Conservation (phyloP, 1,140 invertebrate species). For the Conus ventricosus region DNA sequence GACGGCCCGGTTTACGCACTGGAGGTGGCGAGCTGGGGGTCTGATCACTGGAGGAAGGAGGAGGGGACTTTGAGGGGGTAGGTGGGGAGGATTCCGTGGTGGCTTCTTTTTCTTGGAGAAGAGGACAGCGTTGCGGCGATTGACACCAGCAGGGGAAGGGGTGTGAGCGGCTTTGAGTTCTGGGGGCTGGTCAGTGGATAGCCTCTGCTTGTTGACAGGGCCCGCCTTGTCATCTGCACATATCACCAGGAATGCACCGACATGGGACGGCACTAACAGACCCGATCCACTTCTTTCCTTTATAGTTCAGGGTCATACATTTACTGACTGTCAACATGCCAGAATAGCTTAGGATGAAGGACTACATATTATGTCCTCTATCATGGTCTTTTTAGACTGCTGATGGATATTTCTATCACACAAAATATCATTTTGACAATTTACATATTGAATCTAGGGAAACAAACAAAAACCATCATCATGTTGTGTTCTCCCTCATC, state of each 20-base stretch:
- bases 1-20: slow-evolving; percentile 56
- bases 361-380: too few relatives aligned
- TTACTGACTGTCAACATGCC: too few relatives aligned
- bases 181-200: slow-evolving; percentile 41
- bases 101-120: slow-evolving; percentile 84
- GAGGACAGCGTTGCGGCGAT: slow-evolving; percentile 87
- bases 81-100: slow-evolving; percentile 35
- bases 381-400: too few relatives aligned
- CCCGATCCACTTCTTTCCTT: too few relatives aligned
- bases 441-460: too few relatives aligned
- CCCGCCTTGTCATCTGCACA: slow-evolving; percentile 40
- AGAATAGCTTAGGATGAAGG: too few relatives aligned
- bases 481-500: too few relatives aligned
- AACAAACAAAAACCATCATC: too few relatives aligned
- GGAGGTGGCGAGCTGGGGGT: slow-evolving; percentile 31
- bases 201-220: slow-evolving; percentile 35
- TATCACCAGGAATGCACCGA: neutral
- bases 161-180: slow-evolving; percentile 54
- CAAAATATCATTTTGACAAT: too few relatives aligned
- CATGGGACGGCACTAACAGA: too few relatives aligned
- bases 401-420: too few relatives aligned
- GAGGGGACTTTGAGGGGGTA: slow-evolving; percentile 47
- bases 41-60: slow-evolving; percentile 42
- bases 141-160: slow-evolving; percentile 80
- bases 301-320: too few relatives aligned